phyloP scores from a whole-genome alignment of 2,113 vertebrate species.

The Polypterus senegalus region DNA sequence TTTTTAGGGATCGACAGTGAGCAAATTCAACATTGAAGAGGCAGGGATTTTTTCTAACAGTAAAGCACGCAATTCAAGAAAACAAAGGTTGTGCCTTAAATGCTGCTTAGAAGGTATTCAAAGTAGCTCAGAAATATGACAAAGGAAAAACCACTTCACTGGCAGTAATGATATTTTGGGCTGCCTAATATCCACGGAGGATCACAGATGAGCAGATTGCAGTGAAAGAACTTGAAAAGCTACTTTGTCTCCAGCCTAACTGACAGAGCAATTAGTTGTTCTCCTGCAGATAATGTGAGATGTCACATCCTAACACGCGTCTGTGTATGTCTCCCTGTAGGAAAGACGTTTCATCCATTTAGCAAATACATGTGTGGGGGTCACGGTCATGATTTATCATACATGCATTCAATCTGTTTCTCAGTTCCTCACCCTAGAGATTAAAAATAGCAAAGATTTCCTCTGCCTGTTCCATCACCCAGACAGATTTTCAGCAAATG shows the following conservation, averaged over 20 bases:
- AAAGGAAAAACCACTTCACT: too few relatives aligned
- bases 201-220: too few relatives aligned
- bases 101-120: too few relatives aligned
- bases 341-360: not conserved
- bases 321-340: not conserved
- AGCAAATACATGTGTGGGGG: not conserved
- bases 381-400: not conserved
- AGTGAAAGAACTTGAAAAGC: too few relatives aligned
- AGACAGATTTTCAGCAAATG: not conserved
- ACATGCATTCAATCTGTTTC: not conserved
- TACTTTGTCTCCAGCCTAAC: slow-evolving; percentile 5
- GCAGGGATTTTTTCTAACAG: too few relatives aligned
- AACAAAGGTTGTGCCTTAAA: too few relatives aligned
- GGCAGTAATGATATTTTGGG: too few relatives aligned
- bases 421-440: not conserved
- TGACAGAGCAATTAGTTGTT: slow-evolving; percentile 15
- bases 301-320: slow-evolving; percentile 9
- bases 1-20: too few relatives aligned
- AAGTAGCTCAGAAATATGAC: too few relatives aligned
- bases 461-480: slow-evolving; percentile 1
- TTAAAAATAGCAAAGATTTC: slow-evolving; percentile 2
- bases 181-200: too few relatives aligned
- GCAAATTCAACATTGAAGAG: too few relatives aligned
- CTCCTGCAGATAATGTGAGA: slow-evolving; percentile 11
- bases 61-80: too few relatives aligned